A percentile compares a stretch with the other conserved stretches of the same genome.
phyloP scores from a whole-genome alignment of 2,888 invertebrate genomes.

The Drosophila pseudotalamancana region DNA sequence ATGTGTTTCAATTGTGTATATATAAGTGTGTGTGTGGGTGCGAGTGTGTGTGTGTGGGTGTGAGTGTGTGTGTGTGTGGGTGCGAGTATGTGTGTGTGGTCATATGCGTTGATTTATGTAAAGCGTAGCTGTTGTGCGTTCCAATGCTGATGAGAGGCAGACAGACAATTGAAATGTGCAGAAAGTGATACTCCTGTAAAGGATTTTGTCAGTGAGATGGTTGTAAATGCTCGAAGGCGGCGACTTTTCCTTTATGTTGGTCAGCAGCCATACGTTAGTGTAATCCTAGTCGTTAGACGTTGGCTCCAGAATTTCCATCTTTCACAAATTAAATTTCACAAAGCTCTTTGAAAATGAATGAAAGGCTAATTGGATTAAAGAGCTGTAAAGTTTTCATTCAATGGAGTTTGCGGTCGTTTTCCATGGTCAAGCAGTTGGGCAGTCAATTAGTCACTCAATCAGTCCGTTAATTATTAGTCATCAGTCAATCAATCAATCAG shows the following conservation, averaged over 20 bases:
- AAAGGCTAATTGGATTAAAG: too few relatives aligned
- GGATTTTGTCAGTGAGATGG: not conserved
- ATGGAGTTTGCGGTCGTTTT: too few relatives aligned
- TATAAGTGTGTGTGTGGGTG: not conserved
- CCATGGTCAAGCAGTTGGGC: too few relatives aligned
- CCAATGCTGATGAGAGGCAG: conserved; percentile 20
- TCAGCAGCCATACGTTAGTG: not conserved
- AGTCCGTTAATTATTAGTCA: not conserved
- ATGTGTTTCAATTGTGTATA: not conserved
- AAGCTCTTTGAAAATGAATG: not conserved
- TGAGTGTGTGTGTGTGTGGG: too few relatives aligned
- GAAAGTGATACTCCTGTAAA: not conserved
- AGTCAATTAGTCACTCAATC: too few relatives aligned
- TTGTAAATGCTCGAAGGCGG: too few relatives aligned
- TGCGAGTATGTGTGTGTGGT: conserved; percentile 7
- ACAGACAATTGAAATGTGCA: conserved; percentile 3
- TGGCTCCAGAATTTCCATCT: not conserved
- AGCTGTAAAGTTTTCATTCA: too few relatives aligned
- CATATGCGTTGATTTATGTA: conserved; percentile 46
- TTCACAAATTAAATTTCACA: too few relatives aligned
- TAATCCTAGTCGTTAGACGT: conserved; percentile 1
- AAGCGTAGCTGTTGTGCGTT: conserved; percentile 17
- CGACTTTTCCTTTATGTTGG: too few relatives aligned
- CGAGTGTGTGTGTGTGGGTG: not conserved
- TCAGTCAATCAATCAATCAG: not conserved